These are phyloP conservation scores for Drosophila dives DNA, from an alignment of 2,888 invertebrate genomes.

Conservation along the genomic window DNA sequence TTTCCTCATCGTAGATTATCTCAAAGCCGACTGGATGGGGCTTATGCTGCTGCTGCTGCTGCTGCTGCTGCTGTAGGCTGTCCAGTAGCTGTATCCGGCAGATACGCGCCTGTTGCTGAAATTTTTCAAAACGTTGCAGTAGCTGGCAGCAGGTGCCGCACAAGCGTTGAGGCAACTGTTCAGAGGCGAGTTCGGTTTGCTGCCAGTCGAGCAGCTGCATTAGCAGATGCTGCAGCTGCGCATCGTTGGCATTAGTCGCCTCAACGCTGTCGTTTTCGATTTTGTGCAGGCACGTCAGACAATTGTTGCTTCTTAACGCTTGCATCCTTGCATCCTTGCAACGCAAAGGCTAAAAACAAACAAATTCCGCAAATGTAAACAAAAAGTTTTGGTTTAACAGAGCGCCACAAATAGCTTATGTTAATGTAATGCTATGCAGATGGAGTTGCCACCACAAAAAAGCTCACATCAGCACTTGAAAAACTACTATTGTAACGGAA, in stretches of 20 bases:
- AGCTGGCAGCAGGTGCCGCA: slow-evolving; percentile 64
- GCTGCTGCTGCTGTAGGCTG: slow-evolving; percentile 28
- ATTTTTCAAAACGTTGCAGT: slow-evolving; percentile 59
- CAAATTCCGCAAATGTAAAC: slow-evolving; percentile 15
- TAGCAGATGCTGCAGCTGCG: slow-evolving; percentile 53
- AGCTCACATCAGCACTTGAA: neutral
- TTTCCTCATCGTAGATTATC: slow-evolving; percentile 59
- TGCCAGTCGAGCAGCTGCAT: slow-evolving; percentile 47
- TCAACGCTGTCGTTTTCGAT: slow-evolving; percentile 26
- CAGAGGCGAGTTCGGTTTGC: slow-evolving; percentile 16
- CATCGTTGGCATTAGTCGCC: slow-evolving; percentile 29
- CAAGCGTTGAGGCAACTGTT: slow-evolving; percentile 59
- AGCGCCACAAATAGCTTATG: slow-evolving; percentile 25
- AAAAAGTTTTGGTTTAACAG: slow-evolving; percentile 13
- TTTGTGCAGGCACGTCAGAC: slow-evolving; percentile 74
- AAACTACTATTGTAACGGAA: neutral
- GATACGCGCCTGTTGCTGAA: slow-evolving; percentile 61
- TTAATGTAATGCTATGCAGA: neutral
- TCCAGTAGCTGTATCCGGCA: slow-evolving; percentile 58
- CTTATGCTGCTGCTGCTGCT: slow-evolving; percentile 35
- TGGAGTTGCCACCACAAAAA: slow-evolving; percentile 28
- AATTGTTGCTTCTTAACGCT: slow-evolving; percentile 51
- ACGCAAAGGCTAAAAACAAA: neutral
- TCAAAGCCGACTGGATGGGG: slow-evolving; percentile 43
- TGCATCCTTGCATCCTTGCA: slow-evolving; percentile 36